Percentiles rank a stretch among this genome's conserved stretches.
Evolutionary conservation across 2,113 vertebrate species (phyloP).

Genomic region (Phainopepla nitens): DNA sequence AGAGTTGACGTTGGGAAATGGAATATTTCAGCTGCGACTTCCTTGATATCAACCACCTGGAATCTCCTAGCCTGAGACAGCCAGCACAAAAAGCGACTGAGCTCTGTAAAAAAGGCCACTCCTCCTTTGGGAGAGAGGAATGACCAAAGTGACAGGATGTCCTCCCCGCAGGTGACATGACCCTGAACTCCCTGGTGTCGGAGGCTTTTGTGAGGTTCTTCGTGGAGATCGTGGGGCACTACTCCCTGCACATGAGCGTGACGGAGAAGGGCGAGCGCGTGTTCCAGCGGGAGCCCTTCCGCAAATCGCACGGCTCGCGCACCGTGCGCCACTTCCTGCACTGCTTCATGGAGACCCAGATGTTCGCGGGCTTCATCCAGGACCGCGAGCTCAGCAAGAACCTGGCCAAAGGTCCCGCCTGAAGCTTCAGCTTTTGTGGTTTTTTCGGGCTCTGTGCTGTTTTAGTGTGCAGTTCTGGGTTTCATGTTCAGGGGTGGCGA

Average conservation of each 20-base stretch:
- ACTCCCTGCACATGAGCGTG: slow-evolving; percentile 87
- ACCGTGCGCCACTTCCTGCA: slow-evolving; percentile 89
- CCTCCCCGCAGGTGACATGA: slow-evolving; percentile 41
- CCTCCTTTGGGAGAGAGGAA: neutral
- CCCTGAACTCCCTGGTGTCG: slow-evolving; percentile 82
- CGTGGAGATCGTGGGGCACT: slow-evolving; percentile 93
- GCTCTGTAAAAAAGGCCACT: neutral
- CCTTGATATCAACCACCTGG: neutral
- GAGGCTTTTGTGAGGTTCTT: slow-evolving; percentile 95
- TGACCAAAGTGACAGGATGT: neutral
- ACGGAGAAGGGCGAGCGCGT: slow-evolving; percentile 76
- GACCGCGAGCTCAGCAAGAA: slow-evolving; percentile 91
- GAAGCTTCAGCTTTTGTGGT: no score
- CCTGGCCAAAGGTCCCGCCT: slow-evolving; percentile 74
- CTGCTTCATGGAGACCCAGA: slow-evolving; percentile 97
- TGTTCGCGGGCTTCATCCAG: slow-evolving; percentile 97
- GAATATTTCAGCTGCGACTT: neutral
- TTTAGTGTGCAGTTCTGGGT: no score
- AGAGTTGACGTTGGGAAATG: neutral
- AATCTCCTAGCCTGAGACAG: neutral
- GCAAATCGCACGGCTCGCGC: slow-evolving; percentile 88
- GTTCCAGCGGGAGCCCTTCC: slow-evolving; percentile 88
- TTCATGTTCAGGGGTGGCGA: no score
- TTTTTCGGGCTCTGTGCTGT: no score
- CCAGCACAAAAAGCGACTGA: neutral